Evolutionary conservation across 2,797 vertebrate species (phyloP), one percentile per base, ranked within the genome.

Genomic region (Microcaecilia unicolor): DNA sequence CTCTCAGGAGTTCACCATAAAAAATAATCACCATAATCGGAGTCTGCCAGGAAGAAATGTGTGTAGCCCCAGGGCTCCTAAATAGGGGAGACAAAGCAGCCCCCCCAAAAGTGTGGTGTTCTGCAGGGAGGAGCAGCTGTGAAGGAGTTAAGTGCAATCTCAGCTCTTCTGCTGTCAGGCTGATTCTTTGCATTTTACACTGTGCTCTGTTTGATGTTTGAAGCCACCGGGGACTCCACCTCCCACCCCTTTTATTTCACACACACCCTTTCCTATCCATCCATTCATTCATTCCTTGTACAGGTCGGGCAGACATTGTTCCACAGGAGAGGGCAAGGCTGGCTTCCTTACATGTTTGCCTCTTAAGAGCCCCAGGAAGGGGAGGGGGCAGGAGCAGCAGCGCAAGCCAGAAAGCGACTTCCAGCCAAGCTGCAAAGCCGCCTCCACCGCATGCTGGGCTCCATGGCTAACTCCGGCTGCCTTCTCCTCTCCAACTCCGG

Each of bases 391-490:
- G 60, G 37, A 48, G 51, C 10, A 44, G 56, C 44, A 34, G 38
- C 41, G 41, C 41, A 35, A 40, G 44, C 39, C 47, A 50, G 59
- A 64, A 61, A 61, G 46, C 64, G 57, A 41, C 55, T 41, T 34
- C 58, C 64, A 40, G 25, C 55, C 59, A 62, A 54, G 54, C 76
- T 64, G 54, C 67, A 61, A 66, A 75, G 66, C 72, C 76, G 60
- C 66, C 80, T 75, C 75, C 84, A 81, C 83, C 89, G 88, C 88
- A 94, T 93, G 91, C 90, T 93, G 82, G 92, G 91, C 85, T 93
- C 89, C 70, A 92, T 92, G 90, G 89, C 89, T 57, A 92, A 92
- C 89, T 90, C 91, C 49, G 88, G 90, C 84, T 95, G 92, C 76
- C 80, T 95, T 76, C 85, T 93, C 76, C 83, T 95, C 80, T 83